These are phyloP conservation scores for Platygyra sinensis DNA, from an alignment of 64 coral and sea anemone species.

Conservation along the genomic window DNA sequence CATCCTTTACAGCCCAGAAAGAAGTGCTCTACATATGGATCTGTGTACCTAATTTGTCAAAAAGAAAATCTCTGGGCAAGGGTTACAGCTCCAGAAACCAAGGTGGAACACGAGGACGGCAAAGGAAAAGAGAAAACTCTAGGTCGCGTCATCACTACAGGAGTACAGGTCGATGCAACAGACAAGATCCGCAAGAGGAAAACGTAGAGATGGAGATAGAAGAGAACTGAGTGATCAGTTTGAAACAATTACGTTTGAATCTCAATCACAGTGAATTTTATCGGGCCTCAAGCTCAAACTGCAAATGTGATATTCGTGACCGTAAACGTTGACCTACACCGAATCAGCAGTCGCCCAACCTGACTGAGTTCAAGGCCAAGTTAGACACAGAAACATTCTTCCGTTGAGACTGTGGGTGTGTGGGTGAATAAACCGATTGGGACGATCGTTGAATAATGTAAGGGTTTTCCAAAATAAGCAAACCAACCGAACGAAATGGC, in stretches of 20 bases:
- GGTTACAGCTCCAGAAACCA: conserved; percentile 21
- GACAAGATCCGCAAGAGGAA: not conserved
- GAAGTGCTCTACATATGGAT: conserved; percentile 48
- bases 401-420: conserved; percentile 31
- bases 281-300: not conserved
- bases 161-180: conserved; percentile 5
- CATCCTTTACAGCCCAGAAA: conserved; percentile 19
- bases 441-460: too few species aligned
- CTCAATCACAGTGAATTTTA: conserved; percentile 50
- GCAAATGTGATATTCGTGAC: conserved; percentile 60
- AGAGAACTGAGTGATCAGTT: conserved; percentile 40
- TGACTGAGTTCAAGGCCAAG: conserved; percentile 27
- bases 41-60: conserved; percentile 12
- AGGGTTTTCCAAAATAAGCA: too few species aligned
- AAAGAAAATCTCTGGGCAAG: conserved; percentile 59
- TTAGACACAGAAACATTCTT: conserved; percentile 68
- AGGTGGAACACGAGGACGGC: not conserved
- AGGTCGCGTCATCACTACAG: not conserved
- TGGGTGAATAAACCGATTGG: conserved; percentile 20
- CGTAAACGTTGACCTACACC: conserved; percentile 47
- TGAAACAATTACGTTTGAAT: conserved; percentile 42
- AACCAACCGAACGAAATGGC: too few species aligned
- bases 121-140: not conserved
- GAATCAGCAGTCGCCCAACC: not conserved
- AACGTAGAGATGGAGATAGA: not conserved